Base-by-base conservation (phyloP, 2,888 invertebrate species). In the Ceratothoa steindachneri region DNA sequence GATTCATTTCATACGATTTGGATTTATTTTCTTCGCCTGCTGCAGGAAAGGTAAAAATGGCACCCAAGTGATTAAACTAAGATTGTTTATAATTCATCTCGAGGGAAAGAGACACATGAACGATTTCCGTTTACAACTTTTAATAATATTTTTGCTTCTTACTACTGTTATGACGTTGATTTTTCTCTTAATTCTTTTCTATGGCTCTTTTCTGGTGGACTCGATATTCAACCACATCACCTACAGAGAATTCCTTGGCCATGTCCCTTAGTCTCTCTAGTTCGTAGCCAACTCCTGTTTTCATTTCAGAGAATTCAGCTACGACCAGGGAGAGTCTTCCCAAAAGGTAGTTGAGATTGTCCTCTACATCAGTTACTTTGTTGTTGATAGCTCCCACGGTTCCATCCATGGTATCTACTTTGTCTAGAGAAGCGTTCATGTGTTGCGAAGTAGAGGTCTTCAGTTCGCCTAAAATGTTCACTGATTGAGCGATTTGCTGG, bases 261-360 rank as follows among this genome's bases (percentile, higher is more conserved):
- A 71, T 79, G 41, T 76, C 76, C 51, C 79, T 69, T 30, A 80
- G 72, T n/a, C 73, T 72, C 28, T 76, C 65, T 30, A 80, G 67
- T 69, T 80, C 77, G 2, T 72, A 68, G 12, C 80, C 77, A 15
- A 80, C 75, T n/a, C 80, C 80, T 9, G 73, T 64, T 69, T 80
- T 80, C 80, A 80, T 76, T 27, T 89, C 88, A 82, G 90, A 90
- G 85, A 94, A 94, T 84, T 95, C 93, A 81, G 92, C 91, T 0
- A 92, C 91, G 31, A 93, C 91, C 5, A 94, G 85, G 0, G 91
- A 90, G 73, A 94, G 85, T 72, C 91, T 87, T 4, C 93, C 93
- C 75, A 94, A 85, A 65, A 93, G 86, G 83, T 89, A 93, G 84
- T 95, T 94, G 77, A 95, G 86, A 84, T 94, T 92, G 70, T 89